Conservation (phyloP, 2,888 invertebrate species). For the Drosophila emarginata region DNA sequence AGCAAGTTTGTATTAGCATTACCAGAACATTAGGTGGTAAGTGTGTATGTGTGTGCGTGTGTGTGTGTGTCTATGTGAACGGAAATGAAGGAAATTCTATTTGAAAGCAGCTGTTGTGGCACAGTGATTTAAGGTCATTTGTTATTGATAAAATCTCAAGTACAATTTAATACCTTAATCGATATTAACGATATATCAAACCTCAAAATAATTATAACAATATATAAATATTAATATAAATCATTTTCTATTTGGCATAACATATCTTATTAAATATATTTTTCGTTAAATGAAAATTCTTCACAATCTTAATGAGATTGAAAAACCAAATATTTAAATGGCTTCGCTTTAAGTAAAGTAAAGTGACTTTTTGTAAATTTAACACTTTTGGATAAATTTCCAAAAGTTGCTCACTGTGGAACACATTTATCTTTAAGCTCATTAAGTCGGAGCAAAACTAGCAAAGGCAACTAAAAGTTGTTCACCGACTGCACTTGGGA, state of each 20-base stretch:
- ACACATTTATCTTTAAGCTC: slow-evolving; percentile 1
- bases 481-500: neutral
- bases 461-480: neutral
- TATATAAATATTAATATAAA: no score
- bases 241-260: no score
- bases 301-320: no score
- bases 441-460: neutral
- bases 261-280: no score
- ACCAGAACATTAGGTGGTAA: neutral
- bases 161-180: neutral
- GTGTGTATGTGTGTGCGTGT: no score
- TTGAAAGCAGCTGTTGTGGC: neutral
- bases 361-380: neutral
- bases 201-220: no score
- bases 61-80: slow-evolving; percentile 4
- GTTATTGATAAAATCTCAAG: neutral
- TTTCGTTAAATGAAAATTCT: no score
- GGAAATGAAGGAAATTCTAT: slow-evolving; percentile 39
- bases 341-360: neutral
- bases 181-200: no score
- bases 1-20: slow-evolving; percentile 12
- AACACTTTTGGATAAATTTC: neutral
- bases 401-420: neutral
- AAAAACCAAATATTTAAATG: no score
- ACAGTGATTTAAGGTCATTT: neutral